Conservation (phyloP, 2,888 invertebrate species). For the Nomada ruficornis region DNA sequence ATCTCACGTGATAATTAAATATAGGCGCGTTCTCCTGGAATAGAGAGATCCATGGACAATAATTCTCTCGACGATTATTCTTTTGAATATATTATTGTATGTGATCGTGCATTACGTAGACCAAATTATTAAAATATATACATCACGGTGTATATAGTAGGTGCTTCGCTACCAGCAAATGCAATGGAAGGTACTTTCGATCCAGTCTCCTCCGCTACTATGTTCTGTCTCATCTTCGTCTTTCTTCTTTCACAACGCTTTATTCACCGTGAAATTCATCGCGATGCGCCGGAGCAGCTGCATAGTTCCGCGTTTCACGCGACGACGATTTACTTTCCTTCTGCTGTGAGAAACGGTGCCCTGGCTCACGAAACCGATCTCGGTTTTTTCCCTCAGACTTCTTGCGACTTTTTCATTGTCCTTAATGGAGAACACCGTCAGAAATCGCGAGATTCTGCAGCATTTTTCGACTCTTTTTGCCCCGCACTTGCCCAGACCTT, state of each 20-base stretch:
- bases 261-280: constrained; percentile 70
- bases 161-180: background rate
- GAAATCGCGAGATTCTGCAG: background rate
- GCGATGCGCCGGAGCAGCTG: constrained; percentile 57
- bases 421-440: background rate
- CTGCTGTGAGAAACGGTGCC: constrained; percentile 22
- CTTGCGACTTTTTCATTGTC: background rate
- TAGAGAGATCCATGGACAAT: too few relatives aligned
- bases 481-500: background rate
- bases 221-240: constrained; percentile 22
- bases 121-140: too few relatives aligned
- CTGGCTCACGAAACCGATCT: constrained; percentile 25
- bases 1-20: too few relatives aligned
- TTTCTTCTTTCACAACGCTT: constrained; percentile 42
- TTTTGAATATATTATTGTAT: too few relatives aligned
- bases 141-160: too few relatives aligned
- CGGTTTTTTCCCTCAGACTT: background rate
- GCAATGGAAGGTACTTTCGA: constrained; percentile 1
- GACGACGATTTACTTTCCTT: constrained; percentile 65
- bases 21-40: too few relatives aligned
- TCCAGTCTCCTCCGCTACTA: constrained; percentile 5
- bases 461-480: background rate
- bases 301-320: constrained; percentile 64
- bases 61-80: too few relatives aligned
- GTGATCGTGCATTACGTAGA: too few relatives aligned